Conservation (phyloP, 2,888 invertebrate species). For the Nephrotoma appendiculata region DNA sequence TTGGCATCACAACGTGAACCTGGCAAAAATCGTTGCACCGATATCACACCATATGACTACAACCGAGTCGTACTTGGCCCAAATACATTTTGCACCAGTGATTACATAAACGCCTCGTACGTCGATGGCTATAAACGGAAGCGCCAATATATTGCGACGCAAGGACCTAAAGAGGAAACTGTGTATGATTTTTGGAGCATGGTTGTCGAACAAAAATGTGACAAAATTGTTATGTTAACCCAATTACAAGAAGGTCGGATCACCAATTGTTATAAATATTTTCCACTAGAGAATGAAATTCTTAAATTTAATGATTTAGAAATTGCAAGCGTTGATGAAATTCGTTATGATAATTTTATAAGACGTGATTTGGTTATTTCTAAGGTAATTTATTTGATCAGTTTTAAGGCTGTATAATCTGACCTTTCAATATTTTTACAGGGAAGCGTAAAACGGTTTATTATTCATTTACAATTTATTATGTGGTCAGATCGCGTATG, state of each 20-base stretch:
- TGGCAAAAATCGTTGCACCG: not conserved
- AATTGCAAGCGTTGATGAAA: not conserved
- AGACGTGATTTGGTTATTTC: not conserved
- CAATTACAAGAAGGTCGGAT: conserved; percentile 48
- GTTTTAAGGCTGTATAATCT: not conserved
- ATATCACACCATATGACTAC: not conserved
- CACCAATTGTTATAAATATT: not conserved
- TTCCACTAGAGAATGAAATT: not conserved
- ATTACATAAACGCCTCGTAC: conserved; percentile 63
- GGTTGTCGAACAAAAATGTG: conserved; percentile 53
- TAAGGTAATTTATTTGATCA: not conserved
- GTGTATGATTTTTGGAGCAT: conserved; percentile 61
- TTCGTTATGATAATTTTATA: not conserved
- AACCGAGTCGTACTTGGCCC: conserved; percentile 45
- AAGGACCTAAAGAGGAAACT: conserved; percentile 54
- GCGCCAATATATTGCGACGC: conserved; percentile 57
- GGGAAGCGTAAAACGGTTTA: conserved; percentile 20
- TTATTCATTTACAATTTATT: conserved; percentile 53
- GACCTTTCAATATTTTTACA: not conserved
- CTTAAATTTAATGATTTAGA: not conserved
- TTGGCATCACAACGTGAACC: not conserved
- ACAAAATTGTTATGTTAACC: conserved; percentile 56
- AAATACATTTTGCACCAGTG: conserved; percentile 41
- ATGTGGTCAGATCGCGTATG: conserved; percentile 64
- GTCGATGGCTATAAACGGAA: conserved; percentile 49